These are phyloP conservation scores for Oreohelix idahoensis DNA, from an alignment of 1,140 invertebrate species.

Conservation along the genomic window DNA sequence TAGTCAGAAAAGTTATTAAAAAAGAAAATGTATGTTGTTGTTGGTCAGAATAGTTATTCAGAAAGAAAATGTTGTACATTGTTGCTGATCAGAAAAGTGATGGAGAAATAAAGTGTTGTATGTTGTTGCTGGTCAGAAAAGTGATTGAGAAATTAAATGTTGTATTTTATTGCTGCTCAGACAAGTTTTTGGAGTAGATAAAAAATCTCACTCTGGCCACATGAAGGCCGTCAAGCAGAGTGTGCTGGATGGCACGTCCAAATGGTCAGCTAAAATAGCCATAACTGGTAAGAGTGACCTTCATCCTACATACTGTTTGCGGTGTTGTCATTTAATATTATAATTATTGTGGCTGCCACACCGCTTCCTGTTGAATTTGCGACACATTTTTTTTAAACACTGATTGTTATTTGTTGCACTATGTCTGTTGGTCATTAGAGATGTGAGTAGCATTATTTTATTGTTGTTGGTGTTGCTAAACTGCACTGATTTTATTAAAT, in stretches of 20 bases:
- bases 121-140: background rate
- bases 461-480: no score
- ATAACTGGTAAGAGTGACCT: constrained; percentile 70
- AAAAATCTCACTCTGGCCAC: constrained; percentile 98
- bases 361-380: constrained; percentile 14
- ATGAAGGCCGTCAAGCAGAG: constrained; percentile 97
- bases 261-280: constrained; percentile 99
- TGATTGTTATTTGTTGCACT: background rate
- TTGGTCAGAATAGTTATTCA: no score
- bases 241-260: constrained; percentile 99
- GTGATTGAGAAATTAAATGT: background rate
- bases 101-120: background rate
- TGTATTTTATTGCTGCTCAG: constrained; percentile 67
- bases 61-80: no score
- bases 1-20: background rate
- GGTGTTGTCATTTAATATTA: constrained; percentile 26
- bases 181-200: constrained; percentile 94
- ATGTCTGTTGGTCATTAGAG: no score
- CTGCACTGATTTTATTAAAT: no score
- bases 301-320: background rate
- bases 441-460: no score
- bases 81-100: background rate
- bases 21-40: background rate
- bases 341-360: background rate
- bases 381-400: background rate